Evolutionary conservation across 37 sponge, comb jelly and placozoan genomes (phyloP).

Genomic region (Mnemiopsis leidyi): DNA sequence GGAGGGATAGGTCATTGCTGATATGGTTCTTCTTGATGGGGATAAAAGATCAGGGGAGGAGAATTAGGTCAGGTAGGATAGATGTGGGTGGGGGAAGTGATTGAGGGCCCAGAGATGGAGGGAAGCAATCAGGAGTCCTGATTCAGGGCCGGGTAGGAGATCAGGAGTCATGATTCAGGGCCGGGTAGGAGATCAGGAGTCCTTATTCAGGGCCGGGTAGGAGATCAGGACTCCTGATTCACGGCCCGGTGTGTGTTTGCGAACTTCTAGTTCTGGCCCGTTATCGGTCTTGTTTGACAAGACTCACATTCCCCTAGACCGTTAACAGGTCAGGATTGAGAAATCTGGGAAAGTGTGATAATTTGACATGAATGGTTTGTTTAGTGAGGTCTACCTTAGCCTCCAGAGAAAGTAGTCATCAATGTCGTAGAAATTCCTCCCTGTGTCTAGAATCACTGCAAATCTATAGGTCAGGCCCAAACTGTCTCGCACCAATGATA

Average conservation of each 20-base stretch:
- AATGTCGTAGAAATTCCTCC: slow-evolving; percentile 53
- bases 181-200: too few species aligned
- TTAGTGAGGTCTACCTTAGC: slow-evolving; percentile 48
- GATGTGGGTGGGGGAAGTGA: too few species aligned
- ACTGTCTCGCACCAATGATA: slow-evolving; percentile 67
- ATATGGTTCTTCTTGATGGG: not conserved
- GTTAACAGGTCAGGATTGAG: not conserved
- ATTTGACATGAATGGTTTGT: not conserved
- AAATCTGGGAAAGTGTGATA: not conserved
- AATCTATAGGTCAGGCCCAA: slow-evolving; percentile 82
- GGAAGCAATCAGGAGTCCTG: too few species aligned
- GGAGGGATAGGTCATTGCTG: not conserved
- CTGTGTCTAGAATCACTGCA: slow-evolving; percentile 79
- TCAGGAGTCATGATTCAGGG: too few species aligned
- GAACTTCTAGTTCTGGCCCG: not conserved
- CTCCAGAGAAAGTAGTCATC: slow-evolving; percentile 70
- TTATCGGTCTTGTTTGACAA: not conserved
- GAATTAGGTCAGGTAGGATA: not conserved
- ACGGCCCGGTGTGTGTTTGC: too few species aligned
- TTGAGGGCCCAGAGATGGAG: too few species aligned
- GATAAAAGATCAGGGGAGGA: not conserved
- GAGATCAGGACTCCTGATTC: too few species aligned
- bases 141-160: too few species aligned
- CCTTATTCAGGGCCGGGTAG: too few species aligned
- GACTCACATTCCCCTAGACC: not conserved